phyloP scores from a whole-genome alignment of 2,797 vertebrate genomes.

The Pogoniulus pusillus region DNA sequence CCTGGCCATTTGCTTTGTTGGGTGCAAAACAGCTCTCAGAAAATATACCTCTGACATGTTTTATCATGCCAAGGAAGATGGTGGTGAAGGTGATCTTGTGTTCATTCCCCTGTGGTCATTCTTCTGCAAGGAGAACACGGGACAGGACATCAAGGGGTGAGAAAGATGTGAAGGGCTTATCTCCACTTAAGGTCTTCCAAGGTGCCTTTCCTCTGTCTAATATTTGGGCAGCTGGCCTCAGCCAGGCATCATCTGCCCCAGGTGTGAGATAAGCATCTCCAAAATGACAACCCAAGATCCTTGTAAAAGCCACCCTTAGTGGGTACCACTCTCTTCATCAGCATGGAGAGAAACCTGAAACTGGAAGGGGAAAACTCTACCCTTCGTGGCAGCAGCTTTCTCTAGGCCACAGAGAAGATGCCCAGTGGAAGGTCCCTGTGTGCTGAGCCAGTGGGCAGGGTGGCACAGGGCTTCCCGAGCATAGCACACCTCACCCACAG shows the following conservation, averaged over 20 bases:
- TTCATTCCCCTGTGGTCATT: background rate
- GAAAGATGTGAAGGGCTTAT: background rate
- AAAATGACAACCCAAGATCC: background rate
- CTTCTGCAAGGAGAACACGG: rapidly evolving
- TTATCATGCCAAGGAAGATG: background rate
- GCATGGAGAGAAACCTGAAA: background rate
- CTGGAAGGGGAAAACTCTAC: background rate
- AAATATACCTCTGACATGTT: background rate
- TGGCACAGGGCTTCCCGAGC: background rate
- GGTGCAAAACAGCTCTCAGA: background rate
- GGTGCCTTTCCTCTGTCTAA: background rate
- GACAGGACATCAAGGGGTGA: background rate
- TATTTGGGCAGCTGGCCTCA: background rate
- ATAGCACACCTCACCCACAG: background rate
- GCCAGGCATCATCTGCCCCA: background rate
- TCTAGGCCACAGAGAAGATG: background rate
- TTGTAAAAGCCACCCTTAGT: background rate
- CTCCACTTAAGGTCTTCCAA: background rate
- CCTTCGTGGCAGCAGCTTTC: background rate
- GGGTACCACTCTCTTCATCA: background rate
- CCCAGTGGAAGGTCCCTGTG: background rate
- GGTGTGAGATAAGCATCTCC: background rate
- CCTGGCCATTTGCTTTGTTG: rapidly evolving
- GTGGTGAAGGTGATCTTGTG: background rate
- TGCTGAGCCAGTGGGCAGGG: background rate